A percentile compares a stretch with the other conserved stretches of the same genome.
Evolutionary conservation across 1,140 invertebrate genomes (phyloP).

Genomic region (Pseudomyrmex cubaensis): DNA sequence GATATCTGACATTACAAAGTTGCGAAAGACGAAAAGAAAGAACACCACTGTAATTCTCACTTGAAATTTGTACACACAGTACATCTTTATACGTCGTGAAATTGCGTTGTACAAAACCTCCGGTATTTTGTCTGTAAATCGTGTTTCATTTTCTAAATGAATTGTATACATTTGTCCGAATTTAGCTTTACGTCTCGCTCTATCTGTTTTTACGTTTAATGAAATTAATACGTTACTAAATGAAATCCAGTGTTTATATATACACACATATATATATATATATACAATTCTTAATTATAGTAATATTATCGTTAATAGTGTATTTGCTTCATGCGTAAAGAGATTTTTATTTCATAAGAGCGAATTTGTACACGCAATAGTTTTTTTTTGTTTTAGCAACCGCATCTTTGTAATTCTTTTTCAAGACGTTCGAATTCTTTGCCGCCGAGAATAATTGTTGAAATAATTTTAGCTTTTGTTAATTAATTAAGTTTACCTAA

Average conservation of each 20-base stretch:
- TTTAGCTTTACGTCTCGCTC: too few species aligned
- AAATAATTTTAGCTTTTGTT: neutral
- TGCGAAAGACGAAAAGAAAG: conserved; percentile 3
- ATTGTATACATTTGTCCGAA: too few species aligned
- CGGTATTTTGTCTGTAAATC: too few species aligned
- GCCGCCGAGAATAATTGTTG: neutral
- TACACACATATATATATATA: too few species aligned
- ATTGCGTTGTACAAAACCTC: neutral
- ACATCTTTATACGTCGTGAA: conserved; percentile 28
- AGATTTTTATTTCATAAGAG: neutral
- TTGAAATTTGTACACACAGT: neutral
- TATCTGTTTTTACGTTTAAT: too few species aligned
- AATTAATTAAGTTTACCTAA: neutral
- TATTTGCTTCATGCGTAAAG: neutral
- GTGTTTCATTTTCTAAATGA: too few species aligned
- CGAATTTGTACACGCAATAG: neutral
- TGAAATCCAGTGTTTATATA: too few species aligned
- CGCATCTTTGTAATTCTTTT: neutral
- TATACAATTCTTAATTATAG: too few species aligned
- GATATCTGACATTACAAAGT: conserved; percentile 26
- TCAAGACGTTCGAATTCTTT: conserved; percentile 8
- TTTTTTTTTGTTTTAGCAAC: neutral
- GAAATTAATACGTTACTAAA: too few species aligned
- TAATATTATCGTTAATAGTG: neutral
- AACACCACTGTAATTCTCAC: conserved; percentile 26